phyloP scores from a whole-genome alignment of 2,888 invertebrate genomes.

The Caenorhabditis virilis region DNA sequence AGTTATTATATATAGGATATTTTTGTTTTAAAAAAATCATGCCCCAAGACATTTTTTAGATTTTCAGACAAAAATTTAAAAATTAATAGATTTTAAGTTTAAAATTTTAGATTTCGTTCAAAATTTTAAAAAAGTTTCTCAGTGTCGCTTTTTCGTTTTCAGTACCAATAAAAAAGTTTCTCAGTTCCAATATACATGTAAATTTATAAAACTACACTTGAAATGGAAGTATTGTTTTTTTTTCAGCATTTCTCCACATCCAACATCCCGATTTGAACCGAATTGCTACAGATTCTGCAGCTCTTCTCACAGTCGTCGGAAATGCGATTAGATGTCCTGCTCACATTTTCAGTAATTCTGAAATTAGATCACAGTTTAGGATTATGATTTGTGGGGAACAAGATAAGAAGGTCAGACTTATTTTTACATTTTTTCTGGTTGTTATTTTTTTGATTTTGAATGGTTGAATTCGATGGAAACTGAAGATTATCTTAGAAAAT shows the following conservation, averaged over 20 bases:
- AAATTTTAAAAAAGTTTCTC: no score
- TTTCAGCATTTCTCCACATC: conserved; percentile 52
- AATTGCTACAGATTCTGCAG: conserved; percentile 58
- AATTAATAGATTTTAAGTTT: no score
- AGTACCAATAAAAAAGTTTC: no score
- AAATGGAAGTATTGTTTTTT: no score
- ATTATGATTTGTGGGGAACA: conserved; percentile 47
- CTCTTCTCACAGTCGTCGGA: conserved; percentile 61
- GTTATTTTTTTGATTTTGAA: background rate
- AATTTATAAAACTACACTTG: no score
- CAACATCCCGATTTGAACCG: conserved; percentile 57
- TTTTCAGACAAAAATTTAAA: no score
- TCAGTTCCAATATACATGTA: no score
- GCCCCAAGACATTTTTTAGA: no score
- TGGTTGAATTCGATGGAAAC: background rate
- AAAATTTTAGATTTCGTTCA: no score
- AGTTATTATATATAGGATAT: no score
- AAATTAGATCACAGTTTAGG: conserved; percentile 62
- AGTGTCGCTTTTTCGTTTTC: no score
- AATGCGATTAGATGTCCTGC: conserved; percentile 67
- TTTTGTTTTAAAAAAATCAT: no score
- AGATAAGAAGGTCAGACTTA: conserved; percentile 30
- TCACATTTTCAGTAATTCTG: conserved; percentile 61
- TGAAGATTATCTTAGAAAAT: background rate
- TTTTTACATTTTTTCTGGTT: background rate